These are phyloP conservation scores for Rhea americana DNA, from an alignment of 2,113 vertebrate species.

Conservation along the genomic window DNA sequence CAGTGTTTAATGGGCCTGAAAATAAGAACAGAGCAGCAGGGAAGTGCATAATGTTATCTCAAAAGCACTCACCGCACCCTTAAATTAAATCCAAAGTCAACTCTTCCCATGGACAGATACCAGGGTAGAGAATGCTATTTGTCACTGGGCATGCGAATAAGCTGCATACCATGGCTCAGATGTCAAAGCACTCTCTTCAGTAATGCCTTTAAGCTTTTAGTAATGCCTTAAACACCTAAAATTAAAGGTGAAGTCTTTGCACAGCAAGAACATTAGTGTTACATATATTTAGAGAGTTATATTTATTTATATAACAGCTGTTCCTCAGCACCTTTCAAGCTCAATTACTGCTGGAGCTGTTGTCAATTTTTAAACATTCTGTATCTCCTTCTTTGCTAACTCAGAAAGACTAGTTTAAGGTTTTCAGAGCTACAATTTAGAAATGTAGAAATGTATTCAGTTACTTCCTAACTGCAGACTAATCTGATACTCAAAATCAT, in stretches of 20 bases:
- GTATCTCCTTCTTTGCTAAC: not conserved
- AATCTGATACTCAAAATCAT: not conserved
- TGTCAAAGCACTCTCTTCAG: constrained; percentile 27
- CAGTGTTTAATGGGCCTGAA: not conserved
- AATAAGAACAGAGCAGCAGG: constrained; percentile 27
- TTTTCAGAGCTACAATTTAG: not conserved
- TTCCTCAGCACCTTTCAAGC: not conserved
- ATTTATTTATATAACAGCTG: not conserved
- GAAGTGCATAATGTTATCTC: constrained; percentile 32
- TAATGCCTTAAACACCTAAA: constrained; percentile 18
- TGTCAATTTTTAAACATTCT: not conserved
- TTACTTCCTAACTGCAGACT: not conserved
- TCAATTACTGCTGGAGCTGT: not conserved
- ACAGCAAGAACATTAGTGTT: not conserved
- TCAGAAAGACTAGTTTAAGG: not conserved
- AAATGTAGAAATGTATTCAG: not conserved
- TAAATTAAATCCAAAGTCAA: constrained; percentile 39
- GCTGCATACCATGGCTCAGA: not conserved
- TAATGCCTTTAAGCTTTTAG: not conserved
- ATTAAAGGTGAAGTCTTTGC: not conserved
- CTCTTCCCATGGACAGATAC: not conserved
- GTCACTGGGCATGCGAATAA: not conserved
- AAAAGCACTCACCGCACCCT: constrained; percentile 16
- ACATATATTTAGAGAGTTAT: not conserved
- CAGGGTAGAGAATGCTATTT: not conserved